Percentiles rank a stretch among this genome's conserved stretches.
These are phyloP conservation scores for Trissolcus brochymenae DNA, from an alignment of 2,888 invertebrate species.

Conservation along the genomic window DNA sequence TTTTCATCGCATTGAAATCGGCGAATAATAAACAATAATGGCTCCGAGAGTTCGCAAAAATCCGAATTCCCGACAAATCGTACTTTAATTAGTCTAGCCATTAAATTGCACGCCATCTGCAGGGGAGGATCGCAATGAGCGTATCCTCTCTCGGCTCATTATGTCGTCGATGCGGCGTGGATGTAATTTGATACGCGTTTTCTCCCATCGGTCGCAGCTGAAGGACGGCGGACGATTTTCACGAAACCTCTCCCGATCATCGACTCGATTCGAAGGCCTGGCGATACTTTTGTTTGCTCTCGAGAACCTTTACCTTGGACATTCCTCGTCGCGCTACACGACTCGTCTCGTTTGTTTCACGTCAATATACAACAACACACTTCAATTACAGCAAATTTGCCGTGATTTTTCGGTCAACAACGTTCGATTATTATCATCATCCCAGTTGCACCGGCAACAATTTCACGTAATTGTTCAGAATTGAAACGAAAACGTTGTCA, in stretches of 20 bases:
- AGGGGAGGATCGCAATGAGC: constrained; percentile 20
- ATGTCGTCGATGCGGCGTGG: constrained; percentile 31
- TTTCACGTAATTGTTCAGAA: constrained; percentile 6
- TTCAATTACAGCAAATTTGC: neutral
- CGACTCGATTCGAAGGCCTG: constrained; percentile 14
- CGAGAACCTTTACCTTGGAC: constrained; percentile 14
- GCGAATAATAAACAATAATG: constrained; percentile 30
- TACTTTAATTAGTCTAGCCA: constrained; percentile 38
- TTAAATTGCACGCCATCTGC: constrained; percentile 46
- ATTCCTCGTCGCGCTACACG: constrained; percentile 14
- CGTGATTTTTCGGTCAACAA: constrained; percentile 3
- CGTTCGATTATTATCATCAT: neutral
- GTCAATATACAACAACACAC: constrained; percentile 8
- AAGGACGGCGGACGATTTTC: constrained; percentile 40
- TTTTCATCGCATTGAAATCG: constrained; percentile 14
- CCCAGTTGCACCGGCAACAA: neutral
- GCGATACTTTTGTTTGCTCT: constrained; percentile 27
- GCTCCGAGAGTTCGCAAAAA: constrained; percentile 16
- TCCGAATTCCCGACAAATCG: constrained; percentile 37
- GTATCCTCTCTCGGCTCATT: constrained; percentile 22
- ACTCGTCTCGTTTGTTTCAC: constrained; percentile 16
- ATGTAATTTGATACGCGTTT: constrained; percentile 37
- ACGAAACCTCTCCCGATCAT: constrained; percentile 22
- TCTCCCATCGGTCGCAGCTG: constrained; percentile 14
- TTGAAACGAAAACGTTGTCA: neutral